A percentile compares a stretch with the other conserved stretches of the same genome.
These are phyloP conservation scores for Cylas formicarius DNA, from an alignment of 1,140 invertebrate species.

Conservation along the genomic window DNA sequence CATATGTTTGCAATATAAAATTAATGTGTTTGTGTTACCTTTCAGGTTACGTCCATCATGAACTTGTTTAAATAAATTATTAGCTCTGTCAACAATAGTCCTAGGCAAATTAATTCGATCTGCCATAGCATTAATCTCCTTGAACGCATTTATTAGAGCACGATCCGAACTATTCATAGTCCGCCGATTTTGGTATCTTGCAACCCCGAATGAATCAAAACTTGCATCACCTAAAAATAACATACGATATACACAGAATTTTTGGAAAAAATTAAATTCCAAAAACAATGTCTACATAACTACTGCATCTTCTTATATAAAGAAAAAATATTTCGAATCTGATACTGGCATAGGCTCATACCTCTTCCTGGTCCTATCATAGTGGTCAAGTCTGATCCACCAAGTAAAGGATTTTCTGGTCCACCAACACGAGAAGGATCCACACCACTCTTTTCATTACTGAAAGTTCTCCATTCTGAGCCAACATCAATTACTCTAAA, in stretches of 20 bases:
- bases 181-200: conserved; percentile 90
- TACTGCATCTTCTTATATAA: neutral
- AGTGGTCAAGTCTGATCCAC: conserved; percentile 93
- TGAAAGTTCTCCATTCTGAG: conserved; percentile 99
- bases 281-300: too few relatives aligned
- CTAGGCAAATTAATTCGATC: conserved; percentile 95
- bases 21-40: conserved; percentile 47
- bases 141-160: conserved; percentile 89
- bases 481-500: conserved; percentile 97
- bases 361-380: conserved; percentile 88
- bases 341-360: conserved; percentile 8
- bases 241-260: conserved; percentile 3
- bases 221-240: conserved; percentile 49
- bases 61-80: conserved; percentile 95
- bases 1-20: neutral
- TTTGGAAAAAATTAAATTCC: neutral
- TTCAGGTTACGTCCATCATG: conserved; percentile 96
- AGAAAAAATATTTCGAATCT: neutral
- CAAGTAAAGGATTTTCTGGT: conserved; percentile 90
- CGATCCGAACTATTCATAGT: conserved; percentile 91
- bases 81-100: conserved; percentile 91
- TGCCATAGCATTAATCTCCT: conserved; percentile 95
- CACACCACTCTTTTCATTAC: conserved; percentile 92
- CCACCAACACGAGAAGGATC: conserved; percentile 99
- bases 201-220: conserved; percentile 74